A percentile compares a stretch with the other conserved stretches of the same genome.
These are phyloP conservation scores for Alexandromys fortis DNA, from an alignment of 2,113 vertebrate genomes.

Conservation along the genomic window DNA sequence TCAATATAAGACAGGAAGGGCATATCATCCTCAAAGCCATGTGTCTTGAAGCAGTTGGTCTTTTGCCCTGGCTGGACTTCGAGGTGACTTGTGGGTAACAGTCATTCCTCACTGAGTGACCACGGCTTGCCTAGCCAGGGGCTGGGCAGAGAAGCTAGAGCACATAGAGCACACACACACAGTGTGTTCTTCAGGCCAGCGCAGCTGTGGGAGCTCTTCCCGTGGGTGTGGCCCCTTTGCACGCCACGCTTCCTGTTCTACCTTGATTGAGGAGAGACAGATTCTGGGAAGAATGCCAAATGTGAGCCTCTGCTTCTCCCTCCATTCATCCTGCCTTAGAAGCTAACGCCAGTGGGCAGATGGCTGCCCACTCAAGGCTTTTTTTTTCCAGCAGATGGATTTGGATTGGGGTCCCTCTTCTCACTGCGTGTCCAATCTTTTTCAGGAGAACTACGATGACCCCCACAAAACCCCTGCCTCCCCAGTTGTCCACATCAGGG, in stretches of 20 bases:
- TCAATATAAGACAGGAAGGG: not conserved
- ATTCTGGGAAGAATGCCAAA: not conserved
- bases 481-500: constrained; percentile 95
- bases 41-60: not conserved
- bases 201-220: not conserved
- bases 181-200: not conserved
- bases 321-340: not conserved
- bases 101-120: not conserved
- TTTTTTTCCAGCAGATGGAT: accelerated
- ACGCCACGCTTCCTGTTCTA: not conserved
- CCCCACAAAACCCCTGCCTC: constrained; percentile 96
- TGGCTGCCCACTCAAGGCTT: not conserved
- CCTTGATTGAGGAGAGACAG: not conserved
- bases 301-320: not conserved
- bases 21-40: not conserved
- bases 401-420: not conserved
- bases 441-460: constrained; percentile 93
- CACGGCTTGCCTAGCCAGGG: not conserved
- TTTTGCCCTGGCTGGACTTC: not conserved
- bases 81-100: not conserved
- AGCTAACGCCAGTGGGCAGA: not conserved
- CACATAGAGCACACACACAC: too few relatives aligned
- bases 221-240: not conserved
- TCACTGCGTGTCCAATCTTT: not conserved
- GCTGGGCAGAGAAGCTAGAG: too few relatives aligned